A percentile compares a stretch with the other conserved stretches of the same genome.
These are phyloP conservation scores for Danaus melanippus DNA, from an alignment of 1,140 invertebrate species.

Conservation along the genomic window DNA sequence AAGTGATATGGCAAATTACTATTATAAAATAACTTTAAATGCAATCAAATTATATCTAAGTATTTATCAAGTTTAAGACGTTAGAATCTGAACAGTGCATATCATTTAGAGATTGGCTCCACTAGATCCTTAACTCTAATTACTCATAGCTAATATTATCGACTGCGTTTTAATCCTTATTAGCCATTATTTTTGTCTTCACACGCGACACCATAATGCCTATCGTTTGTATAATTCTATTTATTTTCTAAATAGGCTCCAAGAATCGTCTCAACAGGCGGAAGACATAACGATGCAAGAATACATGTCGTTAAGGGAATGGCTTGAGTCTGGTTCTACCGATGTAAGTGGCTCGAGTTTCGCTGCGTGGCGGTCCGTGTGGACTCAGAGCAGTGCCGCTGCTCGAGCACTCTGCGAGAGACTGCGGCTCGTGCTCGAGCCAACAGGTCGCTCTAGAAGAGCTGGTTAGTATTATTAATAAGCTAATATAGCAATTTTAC, in stretches of 20 bases:
- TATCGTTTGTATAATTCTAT: conserved; percentile 1
- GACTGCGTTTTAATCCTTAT: too few species aligned
- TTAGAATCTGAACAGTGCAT: too few species aligned
- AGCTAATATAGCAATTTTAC: neutral
- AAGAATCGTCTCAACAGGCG: conserved; percentile 19
- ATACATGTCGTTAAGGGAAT: conserved; percentile 45
- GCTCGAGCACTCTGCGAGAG: conserved; percentile 95
- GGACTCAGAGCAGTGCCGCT: conserved; percentile 75
- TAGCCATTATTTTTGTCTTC: too few species aligned
- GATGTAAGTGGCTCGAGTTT: conserved; percentile 4
- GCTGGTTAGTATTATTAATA: conserved; percentile 84
- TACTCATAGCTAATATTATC: too few species aligned
- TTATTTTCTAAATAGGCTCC: conserved; percentile 29
- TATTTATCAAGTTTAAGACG: too few species aligned
- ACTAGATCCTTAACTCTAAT: too few species aligned
- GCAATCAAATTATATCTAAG: too few species aligned
- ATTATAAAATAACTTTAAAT: too few species aligned
- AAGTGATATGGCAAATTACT: too few species aligned
- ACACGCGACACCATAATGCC: too few species aligned
- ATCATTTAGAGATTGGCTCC: too few species aligned
- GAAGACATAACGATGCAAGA: conserved; percentile 41
- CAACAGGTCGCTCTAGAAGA: conserved; percentile 91
- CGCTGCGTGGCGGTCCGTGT: conserved; percentile 49
- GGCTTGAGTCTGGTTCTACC: conserved; percentile 21
- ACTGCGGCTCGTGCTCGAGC: conserved; percentile 93